phyloP scores from a whole-genome alignment of 2,888 invertebrate genomes.

The Byasa hedistus region DNA sequence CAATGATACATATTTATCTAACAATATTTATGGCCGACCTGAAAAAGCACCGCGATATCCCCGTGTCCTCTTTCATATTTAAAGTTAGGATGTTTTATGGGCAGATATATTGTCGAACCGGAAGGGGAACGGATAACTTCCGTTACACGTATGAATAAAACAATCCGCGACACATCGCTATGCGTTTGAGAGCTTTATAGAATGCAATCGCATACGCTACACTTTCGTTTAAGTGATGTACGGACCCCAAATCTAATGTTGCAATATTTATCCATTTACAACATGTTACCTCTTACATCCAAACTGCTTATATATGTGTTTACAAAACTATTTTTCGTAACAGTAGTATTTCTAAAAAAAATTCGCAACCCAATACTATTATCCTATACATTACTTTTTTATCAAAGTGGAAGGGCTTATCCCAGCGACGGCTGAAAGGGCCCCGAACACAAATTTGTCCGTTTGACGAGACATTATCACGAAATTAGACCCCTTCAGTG shows the following conservation, averaged over 20 bases:
- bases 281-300: background rate
- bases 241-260: background rate
- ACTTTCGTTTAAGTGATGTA: background rate
- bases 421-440: slow-evolving; percentile 38
- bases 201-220: background rate
- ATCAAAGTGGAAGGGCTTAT: slow-evolving; percentile 11
- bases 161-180: slow-evolving; percentile 31
- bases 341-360: background rate
- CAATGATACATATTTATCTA: slow-evolving; percentile 77
- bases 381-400: background rate
- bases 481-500: slow-evolving; percentile 49
- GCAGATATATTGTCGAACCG: slow-evolving; percentile 48
- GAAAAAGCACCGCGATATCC: slow-evolving; percentile 63
- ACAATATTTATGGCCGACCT: slow-evolving; percentile 69
- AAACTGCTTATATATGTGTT: background rate
- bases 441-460: slow-evolving; percentile 72
- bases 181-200: background rate
- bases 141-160: slow-evolving; percentile 46
- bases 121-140: slow-evolving; percentile 49
- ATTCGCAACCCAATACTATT: background rate
- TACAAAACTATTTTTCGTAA: background rate
- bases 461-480: slow-evolving; percentile 68
- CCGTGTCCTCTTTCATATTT: slow-evolving; percentile 63
- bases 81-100: slow-evolving; percentile 67
- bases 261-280: background rate